These are phyloP conservation scores for Leptoclinus maculatus DNA, from an alignment of 2,797 vertebrate species.

Conservation along the genomic window DNA sequence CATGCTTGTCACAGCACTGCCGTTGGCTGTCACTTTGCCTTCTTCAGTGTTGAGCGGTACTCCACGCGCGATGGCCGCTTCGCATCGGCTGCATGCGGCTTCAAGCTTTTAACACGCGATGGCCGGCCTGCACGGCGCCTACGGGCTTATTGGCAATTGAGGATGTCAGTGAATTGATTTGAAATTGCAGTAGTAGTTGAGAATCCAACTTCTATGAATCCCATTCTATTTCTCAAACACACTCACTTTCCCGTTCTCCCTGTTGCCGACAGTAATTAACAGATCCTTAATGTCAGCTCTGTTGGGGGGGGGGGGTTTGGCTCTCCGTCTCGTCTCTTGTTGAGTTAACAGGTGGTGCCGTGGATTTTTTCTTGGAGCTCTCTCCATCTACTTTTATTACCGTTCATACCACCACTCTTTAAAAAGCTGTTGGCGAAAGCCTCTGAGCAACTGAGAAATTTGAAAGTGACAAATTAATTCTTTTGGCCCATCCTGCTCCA, in stretches of 20 bases:
- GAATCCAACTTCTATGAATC: not conserved
- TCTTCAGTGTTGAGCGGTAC: slow-evolving; percentile 36
- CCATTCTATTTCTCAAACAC: not conserved
- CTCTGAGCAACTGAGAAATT: slow-evolving; percentile 36
- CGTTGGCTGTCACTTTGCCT: slow-evolving; percentile 59
- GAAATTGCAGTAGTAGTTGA: slow-evolving; percentile 1
- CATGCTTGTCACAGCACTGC: slow-evolving; percentile 70
- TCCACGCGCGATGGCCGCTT: slow-evolving; percentile 32
- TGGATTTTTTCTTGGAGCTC: slow-evolving; percentile 38
- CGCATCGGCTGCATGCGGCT: slow-evolving; percentile 23
- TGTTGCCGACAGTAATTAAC: slow-evolving; percentile 43
- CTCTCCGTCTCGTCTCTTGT: slow-evolving; percentile 27
- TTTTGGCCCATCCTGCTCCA: slow-evolving; percentile 51
- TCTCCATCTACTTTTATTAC: slow-evolving; percentile 51
- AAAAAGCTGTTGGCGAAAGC: slow-evolving; percentile 61
- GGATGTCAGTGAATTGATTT: slow-evolving; percentile 36
- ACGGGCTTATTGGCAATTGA: slow-evolving; percentile 35
- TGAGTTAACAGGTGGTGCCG: slow-evolving; percentile 58
- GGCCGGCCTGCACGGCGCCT: slow-evolving; percentile 5
- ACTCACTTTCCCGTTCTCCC: not conserved
- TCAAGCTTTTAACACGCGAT: no score
- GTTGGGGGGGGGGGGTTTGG: slow-evolving; percentile 16
- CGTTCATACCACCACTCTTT: slow-evolving; percentile 46
- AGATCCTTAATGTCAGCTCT: slow-evolving; percentile 36
- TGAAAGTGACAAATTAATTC: slow-evolving; percentile 66